A percentile compares a stretch with the other conserved stretches of the same genome.
Conservation (phyloP, 1,140 invertebrate species). For the Papilio machaon region DNA sequence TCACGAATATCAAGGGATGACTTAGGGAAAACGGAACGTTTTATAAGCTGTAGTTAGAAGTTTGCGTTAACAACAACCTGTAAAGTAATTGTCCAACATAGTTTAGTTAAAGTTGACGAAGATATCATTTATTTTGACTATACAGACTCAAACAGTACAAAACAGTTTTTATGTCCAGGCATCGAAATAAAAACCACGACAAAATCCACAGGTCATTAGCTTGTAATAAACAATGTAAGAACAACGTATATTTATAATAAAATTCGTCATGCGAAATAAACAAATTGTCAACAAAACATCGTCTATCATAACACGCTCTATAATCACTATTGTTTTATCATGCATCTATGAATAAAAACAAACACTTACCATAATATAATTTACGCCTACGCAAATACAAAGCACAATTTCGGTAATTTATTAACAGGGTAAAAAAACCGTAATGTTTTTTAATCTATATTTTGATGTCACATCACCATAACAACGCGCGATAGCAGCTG, state of each 20-base stretch:
- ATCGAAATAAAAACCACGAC: too few species aligned
- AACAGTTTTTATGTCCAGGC: too few species aligned
- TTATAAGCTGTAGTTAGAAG: neutral
- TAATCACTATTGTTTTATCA: conserved; percentile 8
- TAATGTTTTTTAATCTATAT: conserved; percentile 52
- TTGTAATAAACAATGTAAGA: conserved; percentile 1
- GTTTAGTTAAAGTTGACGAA: too few species aligned
- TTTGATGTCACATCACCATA: conserved; percentile 63
- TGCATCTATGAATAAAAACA: conserved; percentile 6
- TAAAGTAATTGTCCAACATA: too few species aligned
- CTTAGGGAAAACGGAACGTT: neutral
- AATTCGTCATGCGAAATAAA: conserved; percentile 31
- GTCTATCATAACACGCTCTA: conserved; percentile 27
- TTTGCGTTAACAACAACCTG: too few species aligned
- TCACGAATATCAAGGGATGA: neutral
- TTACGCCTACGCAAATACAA: conserved; percentile 42
- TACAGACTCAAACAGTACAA: too few species aligned
- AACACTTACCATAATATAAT: conserved; percentile 55
- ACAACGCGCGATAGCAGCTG: conserved; percentile 56
- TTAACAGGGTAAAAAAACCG: conserved; percentile 37
- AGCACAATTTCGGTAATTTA: conserved; percentile 43
- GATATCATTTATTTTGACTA: too few species aligned
- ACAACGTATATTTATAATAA: neutral
- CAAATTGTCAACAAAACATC: conserved; percentile 36
- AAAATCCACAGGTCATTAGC: neutral